Evolutionary conservation across 2,888 invertebrate species (phyloP).

Genomic region (Arge pagana): DNA sequence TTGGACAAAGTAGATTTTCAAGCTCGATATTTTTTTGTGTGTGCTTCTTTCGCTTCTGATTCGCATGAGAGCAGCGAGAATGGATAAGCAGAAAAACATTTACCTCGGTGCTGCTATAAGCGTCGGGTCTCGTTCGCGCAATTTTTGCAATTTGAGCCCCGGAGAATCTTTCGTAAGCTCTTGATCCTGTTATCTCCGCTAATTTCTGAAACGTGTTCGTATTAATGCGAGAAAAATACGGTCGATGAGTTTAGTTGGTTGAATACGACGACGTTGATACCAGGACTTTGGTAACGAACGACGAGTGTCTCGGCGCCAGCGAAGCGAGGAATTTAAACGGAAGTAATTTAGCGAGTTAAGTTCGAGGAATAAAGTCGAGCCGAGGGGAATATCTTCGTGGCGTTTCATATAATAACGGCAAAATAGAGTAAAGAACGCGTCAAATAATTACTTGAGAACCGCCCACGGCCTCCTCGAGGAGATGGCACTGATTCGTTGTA

Average conservation of each 20-base stretch:
- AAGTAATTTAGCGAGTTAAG: too few species aligned
- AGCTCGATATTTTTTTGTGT: too few species aligned
- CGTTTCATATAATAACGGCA: too few species aligned
- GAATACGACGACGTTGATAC: too few species aligned
- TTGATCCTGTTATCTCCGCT: conserved; percentile 81
- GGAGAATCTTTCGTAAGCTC: conserved; percentile 89
- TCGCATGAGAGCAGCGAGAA: background rate
- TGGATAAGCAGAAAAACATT: conserved; percentile 7
- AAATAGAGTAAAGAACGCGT: too few species aligned
- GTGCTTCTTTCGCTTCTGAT: background rate
- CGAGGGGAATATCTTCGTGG: too few species aligned
- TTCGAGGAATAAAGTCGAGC: too few species aligned
- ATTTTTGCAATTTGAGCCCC: conserved; percentile 94
- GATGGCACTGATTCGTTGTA: conserved; percentile 73
- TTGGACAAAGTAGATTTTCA: too few species aligned
- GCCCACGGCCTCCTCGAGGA: conserved; percentile 81
- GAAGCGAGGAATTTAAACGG: too few species aligned
- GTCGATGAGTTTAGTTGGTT: too few species aligned
- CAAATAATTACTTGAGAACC: conserved; percentile 70
- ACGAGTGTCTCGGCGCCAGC: too few species aligned
- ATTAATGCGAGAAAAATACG: conserved; percentile 11
- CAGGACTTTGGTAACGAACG: too few species aligned
- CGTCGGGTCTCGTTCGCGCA: conserved; percentile 69
- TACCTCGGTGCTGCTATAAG: conserved; percentile 77
- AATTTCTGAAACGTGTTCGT: conserved; percentile 64